phyloP scores from a whole-genome alignment of 2,113 vertebrate genomes.

The Cebus imitator region DNA sequence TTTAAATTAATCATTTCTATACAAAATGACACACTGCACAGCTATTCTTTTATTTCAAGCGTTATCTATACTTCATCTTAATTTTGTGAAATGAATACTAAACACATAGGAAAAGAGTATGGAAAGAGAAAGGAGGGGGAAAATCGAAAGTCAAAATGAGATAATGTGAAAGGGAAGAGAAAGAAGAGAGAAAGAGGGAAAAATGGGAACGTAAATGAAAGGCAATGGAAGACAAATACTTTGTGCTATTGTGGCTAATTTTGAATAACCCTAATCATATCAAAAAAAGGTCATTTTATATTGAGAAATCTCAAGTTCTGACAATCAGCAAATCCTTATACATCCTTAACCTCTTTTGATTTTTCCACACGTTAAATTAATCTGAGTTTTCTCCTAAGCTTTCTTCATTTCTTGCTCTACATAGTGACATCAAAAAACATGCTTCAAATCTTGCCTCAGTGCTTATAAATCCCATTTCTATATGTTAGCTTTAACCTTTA shows the following conservation, averaged over 20 bases:
- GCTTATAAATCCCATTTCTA: background rate
- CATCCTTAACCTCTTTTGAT: background rate
- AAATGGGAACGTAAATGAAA: background rate
- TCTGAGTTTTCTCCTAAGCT: background rate
- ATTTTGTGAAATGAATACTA: background rate
- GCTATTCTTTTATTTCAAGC: background rate
- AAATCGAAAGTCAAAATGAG: background rate
- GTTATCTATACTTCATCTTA: background rate
- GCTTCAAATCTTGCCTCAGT: background rate
- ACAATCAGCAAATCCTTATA: background rate
- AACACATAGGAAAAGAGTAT: background rate
- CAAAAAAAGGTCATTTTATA: background rate
- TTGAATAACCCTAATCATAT: background rate
- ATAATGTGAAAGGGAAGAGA: too few species aligned
- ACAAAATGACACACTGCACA: background rate
- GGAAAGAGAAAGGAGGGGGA: background rate
- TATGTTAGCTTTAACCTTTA: background rate
- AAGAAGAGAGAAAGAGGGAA: accelerated
- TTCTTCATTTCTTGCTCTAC: background rate
- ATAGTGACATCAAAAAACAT: accelerated
- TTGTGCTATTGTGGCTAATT: background rate
- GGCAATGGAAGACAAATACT: background rate
- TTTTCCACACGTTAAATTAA: background rate
- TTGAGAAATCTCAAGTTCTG: background rate
- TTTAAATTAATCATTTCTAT: background rate